phyloP scores from a whole-genome alignment of 2,888 invertebrate genomes.

The Ophion obscuratus region DNA sequence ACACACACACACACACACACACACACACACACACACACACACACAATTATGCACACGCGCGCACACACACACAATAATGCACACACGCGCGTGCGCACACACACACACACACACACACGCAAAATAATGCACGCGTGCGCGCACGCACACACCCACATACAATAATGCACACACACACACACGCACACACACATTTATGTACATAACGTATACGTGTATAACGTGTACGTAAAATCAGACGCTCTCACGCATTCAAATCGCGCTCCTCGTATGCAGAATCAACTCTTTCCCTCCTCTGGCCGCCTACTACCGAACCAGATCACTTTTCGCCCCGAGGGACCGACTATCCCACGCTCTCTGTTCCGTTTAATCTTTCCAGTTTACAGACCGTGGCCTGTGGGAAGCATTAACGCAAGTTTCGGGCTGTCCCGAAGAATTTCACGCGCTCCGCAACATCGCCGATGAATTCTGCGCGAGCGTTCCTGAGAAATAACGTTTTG shows the following conservation, averaged over 20 bases:
- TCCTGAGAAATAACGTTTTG: background rate
- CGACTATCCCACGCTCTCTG: slow-evolving; percentile 75
- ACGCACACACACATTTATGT: too few relatives aligned
- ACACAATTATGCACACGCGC: too few relatives aligned
- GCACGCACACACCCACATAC: too few relatives aligned
- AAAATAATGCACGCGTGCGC: too few relatives aligned
- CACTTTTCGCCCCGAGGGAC: slow-evolving; percentile 73
- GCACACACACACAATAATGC: too few relatives aligned
- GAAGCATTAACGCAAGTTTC: slow-evolving; percentile 2
- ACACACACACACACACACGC: too few relatives aligned
- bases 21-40: too few relatives aligned
- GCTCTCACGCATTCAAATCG: slow-evolving; percentile 23
- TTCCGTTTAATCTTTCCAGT: slow-evolving; percentile 20
- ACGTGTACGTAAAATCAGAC: background rate
- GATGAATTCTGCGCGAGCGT: background rate
- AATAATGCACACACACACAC: too few relatives aligned
- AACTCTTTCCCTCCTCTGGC: slow-evolving; percentile 75
- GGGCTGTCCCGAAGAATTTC: background rate
- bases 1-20: too few relatives aligned
- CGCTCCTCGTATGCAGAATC: slow-evolving; percentile 25
- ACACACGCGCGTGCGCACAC: too few relatives aligned
- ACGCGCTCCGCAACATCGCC: background rate
- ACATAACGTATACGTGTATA: background rate
- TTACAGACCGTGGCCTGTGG: slow-evolving; percentile 2
- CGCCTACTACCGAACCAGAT: slow-evolving; percentile 79